A percentile compares a stretch with the other conserved stretches of the same genome.
Conservation (phyloP, 2,113 vertebrate genomes). For the Lanius collurio region DNA sequence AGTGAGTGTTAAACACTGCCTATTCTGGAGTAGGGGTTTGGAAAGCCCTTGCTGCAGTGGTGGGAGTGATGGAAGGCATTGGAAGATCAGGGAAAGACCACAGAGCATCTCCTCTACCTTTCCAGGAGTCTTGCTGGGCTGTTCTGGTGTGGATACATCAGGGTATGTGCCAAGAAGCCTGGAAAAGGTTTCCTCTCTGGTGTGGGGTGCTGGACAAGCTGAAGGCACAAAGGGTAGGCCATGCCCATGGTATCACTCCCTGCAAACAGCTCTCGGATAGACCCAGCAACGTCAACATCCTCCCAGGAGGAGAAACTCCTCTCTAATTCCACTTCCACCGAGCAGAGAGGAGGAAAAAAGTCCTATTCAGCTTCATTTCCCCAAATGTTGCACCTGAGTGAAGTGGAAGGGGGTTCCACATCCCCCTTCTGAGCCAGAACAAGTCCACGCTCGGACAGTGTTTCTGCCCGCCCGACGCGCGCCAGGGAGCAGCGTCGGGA, state of each 20-base stretch:
- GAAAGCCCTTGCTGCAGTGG: neutral
- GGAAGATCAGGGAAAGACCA: accelerated
- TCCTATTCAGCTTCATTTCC: accelerated
- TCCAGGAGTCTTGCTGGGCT: neutral
- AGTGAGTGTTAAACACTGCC: neutral
- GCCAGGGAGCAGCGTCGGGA: neutral
- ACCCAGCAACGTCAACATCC: neutral
- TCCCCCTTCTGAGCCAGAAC: neutral
- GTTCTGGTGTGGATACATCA: neutral
- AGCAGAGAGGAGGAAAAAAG: neutral
- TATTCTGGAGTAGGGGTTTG: neutral
- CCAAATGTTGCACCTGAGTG: neutral
- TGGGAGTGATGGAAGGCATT: neutral
- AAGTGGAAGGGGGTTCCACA: neutral
- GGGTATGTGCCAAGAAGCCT: accelerated
- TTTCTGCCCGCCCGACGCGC: accelerated
- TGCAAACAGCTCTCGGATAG: accelerated
- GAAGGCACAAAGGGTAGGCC: neutral
- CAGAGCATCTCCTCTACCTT: neutral
- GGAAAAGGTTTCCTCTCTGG: neutral
- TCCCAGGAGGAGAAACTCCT: neutral
- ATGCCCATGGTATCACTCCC: accelerated
- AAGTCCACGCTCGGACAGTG: neutral
- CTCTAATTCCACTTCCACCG: neutral
- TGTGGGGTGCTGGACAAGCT: neutral